These are phyloP conservation scores for Azemiops feae DNA, from an alignment of 2,113 vertebrate genomes.

Conservation along the genomic window DNA sequence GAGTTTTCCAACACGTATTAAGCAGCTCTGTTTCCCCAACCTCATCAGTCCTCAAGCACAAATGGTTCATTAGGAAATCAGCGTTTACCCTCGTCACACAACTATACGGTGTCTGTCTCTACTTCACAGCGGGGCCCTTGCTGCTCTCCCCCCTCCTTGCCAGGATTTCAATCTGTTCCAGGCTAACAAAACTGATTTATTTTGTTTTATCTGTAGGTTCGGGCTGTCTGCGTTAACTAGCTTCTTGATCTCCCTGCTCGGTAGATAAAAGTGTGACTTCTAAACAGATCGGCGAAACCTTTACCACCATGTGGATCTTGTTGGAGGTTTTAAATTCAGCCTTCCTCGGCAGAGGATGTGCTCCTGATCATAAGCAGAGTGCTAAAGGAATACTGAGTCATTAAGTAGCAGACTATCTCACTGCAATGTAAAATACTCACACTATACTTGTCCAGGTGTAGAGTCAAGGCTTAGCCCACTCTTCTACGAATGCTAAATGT, in stretches of 20 bases:
- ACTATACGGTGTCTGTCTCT: constrained; percentile 49
- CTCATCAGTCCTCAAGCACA: constrained; percentile 56
- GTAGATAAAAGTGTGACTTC: constrained; percentile 43
- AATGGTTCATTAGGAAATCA: constrained; percentile 65
- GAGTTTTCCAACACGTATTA: constrained; percentile 38
- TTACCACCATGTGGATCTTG: background rate
- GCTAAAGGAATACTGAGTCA: background rate
- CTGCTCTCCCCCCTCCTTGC: constrained; percentile 58
- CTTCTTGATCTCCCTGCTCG: constrained; percentile 50
- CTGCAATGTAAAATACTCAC: background rate
- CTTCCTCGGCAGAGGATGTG: background rate
- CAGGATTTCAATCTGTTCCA: constrained; percentile 65
- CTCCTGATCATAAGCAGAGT: background rate
- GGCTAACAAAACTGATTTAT: constrained; percentile 64
- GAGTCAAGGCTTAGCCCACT: background rate
- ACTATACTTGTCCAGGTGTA: background rate
- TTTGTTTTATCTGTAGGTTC: constrained; percentile 54
- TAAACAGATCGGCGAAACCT: constrained; percentile 20
- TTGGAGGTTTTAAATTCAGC: background rate
- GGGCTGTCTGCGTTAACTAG: constrained; percentile 40
- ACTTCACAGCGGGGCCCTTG: constrained; percentile 59
- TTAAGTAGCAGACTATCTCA: background rate
- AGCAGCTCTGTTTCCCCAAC: constrained; percentile 46
- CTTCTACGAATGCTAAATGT: background rate
- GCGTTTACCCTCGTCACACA: constrained; percentile 62